A percentile compares a stretch with the other conserved stretches of the same genome.
These are phyloP conservation scores for Corythornis madagascariensis DNA, from an alignment of 2,113 vertebrate species.

Conservation along the genomic window DNA sequence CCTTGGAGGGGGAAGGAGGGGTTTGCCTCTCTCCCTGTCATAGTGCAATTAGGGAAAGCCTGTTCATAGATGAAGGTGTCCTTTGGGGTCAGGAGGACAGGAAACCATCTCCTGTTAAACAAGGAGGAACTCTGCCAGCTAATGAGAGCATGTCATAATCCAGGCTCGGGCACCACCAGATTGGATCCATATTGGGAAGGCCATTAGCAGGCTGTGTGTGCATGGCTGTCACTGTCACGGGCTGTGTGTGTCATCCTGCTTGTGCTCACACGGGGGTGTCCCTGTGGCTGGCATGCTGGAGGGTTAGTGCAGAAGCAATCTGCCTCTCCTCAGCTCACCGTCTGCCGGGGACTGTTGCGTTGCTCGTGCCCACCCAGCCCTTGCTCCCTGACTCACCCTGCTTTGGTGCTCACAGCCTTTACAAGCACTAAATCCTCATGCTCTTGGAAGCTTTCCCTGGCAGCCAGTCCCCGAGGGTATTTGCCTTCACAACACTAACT, in stretches of 20 bases:
- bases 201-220: background rate
- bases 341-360: background rate
- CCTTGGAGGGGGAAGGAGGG: background rate
- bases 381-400: background rate
- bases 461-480: background rate
- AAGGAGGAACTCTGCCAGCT: slow-evolving; percentile 5
- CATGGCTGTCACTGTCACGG: fast-evolving
- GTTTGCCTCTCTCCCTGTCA: background rate
- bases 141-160: background rate
- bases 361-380: background rate
- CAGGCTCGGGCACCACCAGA: background rate
- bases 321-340: background rate
- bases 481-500: slow-evolving; percentile 21
- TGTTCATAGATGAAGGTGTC: slow-evolving; percentile 30
- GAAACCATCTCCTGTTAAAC: slow-evolving; percentile 26
- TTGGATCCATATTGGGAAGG: background rate
- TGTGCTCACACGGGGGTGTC: background rate
- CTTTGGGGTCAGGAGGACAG: slow-evolving; percentile 28
- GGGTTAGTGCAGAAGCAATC: background rate
- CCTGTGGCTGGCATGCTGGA: background rate
- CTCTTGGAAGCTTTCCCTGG: slow-evolving; percentile 4
- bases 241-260: background rate
- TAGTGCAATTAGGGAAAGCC: slow-evolving; percentile 36
- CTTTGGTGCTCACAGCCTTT: background rate
- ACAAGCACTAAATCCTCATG: background rate